These are phyloP conservation scores for Cepphus grylle DNA, from an alignment of 2,113 vertebrate genomes.

Conservation along the genomic window DNA sequence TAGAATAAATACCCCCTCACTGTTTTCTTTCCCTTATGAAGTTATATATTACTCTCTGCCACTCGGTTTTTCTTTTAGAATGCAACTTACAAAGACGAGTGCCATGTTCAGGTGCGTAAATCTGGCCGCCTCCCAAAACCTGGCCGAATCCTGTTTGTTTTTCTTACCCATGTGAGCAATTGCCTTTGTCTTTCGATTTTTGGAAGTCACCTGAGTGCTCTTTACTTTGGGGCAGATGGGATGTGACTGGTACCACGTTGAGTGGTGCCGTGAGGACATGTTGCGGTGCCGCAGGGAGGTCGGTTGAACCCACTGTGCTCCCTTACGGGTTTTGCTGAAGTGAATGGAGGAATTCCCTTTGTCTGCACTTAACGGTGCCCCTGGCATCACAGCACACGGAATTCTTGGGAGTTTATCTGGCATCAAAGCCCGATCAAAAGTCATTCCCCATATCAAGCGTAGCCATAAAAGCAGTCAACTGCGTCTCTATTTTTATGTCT, in stretches of 20 bases:
- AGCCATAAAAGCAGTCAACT: background rate
- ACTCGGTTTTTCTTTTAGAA: background rate
- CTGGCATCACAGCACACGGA: background rate
- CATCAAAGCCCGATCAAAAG: background rate
- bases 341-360: background rate
- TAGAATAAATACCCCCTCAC: background rate
- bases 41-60: background rate
- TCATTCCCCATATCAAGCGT: background rate
- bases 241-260: rapidly evolving
- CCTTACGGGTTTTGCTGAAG: background rate
- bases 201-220: background rate
- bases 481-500: background rate
- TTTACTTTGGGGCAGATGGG: background rate
- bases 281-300: background rate
- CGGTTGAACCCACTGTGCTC: background rate
- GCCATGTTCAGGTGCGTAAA: background rate
- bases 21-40: background rate
- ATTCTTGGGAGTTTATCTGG: background rate
- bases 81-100: background rate
- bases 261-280: background rate
- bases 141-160: background rate
- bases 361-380: background rate
- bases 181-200: background rate
- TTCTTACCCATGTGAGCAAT: background rate
- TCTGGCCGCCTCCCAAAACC: background rate